Percentiles rank a stretch among this genome's conserved stretches.
Conservation (phyloP, 2,888 invertebrate genomes). For the Eupithecia insigniata region DNA sequence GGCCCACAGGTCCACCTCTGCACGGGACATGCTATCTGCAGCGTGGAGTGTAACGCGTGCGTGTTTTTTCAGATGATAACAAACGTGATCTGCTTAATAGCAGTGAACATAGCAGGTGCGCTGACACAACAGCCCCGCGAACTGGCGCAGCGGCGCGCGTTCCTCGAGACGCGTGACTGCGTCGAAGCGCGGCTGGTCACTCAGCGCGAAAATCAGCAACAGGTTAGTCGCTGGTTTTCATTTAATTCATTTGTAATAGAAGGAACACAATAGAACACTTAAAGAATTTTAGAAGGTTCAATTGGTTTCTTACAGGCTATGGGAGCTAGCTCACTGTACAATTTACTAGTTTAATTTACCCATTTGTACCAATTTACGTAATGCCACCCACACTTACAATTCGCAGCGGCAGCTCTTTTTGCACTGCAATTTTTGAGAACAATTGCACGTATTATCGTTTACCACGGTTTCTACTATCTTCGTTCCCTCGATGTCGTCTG, state of each 20-base stretch:
- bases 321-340: background rate
- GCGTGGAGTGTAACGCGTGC: background rate
- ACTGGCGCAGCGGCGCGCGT: conserved; percentile 94
- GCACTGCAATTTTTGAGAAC: background rate
- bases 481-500: too few relatives aligned
- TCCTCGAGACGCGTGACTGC: conserved; percentile 96
- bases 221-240: conserved; percentile 83
- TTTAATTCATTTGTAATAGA: background rate
- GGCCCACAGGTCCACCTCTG: background rate
- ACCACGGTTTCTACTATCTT: too few relatives aligned
- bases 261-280: background rate
- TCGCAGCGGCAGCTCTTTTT: background rate
- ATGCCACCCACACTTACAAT: background rate
- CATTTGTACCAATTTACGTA: background rate
- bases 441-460: background rate
- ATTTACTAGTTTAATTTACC: too few relatives aligned
- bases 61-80: conserved; percentile 84
- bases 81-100: conserved; percentile 88
- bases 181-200: conserved; percentile 95
- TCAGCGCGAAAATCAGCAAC: conserved; percentile 97
- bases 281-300: background rate
- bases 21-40: background rate
- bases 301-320: background rate
- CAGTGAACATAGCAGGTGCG: conserved; percentile 93
- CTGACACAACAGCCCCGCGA: conserved; percentile 97